These are phyloP conservation scores for Crossaster papposus DNA, from an alignment of 53 echinoderm and acorn worm genomes.

Conservation along the genomic window DNA sequence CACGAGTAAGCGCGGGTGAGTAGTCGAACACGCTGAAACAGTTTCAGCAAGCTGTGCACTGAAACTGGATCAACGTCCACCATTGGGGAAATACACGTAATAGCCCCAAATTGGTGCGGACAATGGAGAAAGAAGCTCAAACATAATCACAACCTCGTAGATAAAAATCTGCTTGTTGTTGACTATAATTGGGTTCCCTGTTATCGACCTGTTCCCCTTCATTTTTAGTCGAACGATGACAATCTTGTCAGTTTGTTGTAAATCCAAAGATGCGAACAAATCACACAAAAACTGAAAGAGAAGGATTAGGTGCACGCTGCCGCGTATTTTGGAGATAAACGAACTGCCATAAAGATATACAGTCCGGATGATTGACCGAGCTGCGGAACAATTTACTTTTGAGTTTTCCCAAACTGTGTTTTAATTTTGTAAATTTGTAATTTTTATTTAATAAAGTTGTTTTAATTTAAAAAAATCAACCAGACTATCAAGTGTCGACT, in stretches of 20 bases:
- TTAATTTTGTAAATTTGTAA: too few species aligned
- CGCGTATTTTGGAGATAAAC: not conserved
- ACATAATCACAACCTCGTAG: conserved; percentile 39
- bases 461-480: too few species aligned
- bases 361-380: too few species aligned
- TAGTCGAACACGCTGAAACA: too few species aligned
- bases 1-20: too few species aligned
- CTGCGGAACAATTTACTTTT: too few species aligned
- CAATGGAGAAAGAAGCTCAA: conserved; percentile 4
- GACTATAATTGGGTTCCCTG: conserved; percentile 2
- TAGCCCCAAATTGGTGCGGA: conserved; percentile 8
- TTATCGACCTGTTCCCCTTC: not conserved
- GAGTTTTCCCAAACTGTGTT: too few species aligned
- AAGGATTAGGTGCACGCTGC: not conserved
- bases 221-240: not conserved
- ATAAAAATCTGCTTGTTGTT: not conserved
- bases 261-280: not conserved
- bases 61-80: too few species aligned
- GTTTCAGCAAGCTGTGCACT: too few species aligned
- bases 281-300: not conserved
- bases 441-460: too few species aligned
- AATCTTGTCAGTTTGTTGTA: not conserved
- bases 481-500: too few species aligned
- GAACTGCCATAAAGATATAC: too few species aligned
- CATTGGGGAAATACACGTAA: conserved; percentile 20